A percentile compares a stretch with the other conserved stretches of the same genome.
phyloP scores from a whole-genome alignment of 1,140 invertebrate genomes.

The Neodiprion lecontei region DNA sequence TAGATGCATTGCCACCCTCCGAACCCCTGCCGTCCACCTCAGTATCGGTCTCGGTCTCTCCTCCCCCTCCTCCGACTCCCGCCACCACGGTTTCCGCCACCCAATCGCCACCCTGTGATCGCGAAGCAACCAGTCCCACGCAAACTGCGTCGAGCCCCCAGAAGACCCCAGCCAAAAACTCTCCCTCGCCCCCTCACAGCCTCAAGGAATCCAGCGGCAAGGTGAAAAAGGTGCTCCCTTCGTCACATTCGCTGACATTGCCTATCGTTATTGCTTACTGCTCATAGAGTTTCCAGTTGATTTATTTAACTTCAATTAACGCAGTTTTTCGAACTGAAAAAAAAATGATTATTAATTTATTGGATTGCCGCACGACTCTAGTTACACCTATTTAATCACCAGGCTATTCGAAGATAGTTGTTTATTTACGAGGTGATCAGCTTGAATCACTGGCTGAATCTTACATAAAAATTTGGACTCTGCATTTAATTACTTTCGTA shows the following conservation, averaged over 20 bases:
- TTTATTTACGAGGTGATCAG: slow-evolving; percentile 10
- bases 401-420: not conserved
- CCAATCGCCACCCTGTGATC: slow-evolving; percentile 52
- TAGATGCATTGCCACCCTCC: slow-evolving; percentile 59
- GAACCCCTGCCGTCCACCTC: slow-evolving; percentile 62
- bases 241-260: slow-evolving; percentile 23
- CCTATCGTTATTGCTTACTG: too few species aligned
- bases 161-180: slow-evolving; percentile 60
- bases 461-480: too few species aligned
- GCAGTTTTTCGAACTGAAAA: too few species aligned
- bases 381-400: not conserved
- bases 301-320: too few species aligned
- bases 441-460: slow-evolving; percentile 8
- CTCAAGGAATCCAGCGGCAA: slow-evolving; percentile 67
- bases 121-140: slow-evolving; percentile 53
- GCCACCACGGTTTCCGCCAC: slow-evolving; percentile 54
- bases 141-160: slow-evolving; percentile 56
- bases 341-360: too few species aligned
- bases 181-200: slow-evolving; percentile 65
- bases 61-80: slow-evolving; percentile 58
- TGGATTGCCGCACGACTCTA: slow-evolving; percentile 19
- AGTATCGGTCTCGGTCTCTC: slow-evolving; percentile 50
- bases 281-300: too few species aligned
- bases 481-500: too few species aligned
- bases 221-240: slow-evolving; percentile 68